Evolutionary conservation across 2,113 vertebrate genomes (phyloP).

Genomic region (Dunckerocampus dactyliophorus): DNA sequence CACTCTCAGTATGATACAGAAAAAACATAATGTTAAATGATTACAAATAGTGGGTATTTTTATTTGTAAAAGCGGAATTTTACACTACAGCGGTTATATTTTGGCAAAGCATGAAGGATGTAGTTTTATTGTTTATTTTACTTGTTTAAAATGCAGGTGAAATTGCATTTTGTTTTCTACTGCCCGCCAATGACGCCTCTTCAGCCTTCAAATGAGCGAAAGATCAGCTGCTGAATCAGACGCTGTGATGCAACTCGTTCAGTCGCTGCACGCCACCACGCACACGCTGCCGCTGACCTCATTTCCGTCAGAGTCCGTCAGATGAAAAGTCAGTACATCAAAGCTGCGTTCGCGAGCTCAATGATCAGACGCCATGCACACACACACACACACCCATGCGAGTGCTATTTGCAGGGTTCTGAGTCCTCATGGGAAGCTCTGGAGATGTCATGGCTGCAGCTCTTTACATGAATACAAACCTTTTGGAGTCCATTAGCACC

Average conservation of each 20-base stretch:
- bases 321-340: constrained; percentile 33
- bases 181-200: constrained; percentile 13
- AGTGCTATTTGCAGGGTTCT: background rate
- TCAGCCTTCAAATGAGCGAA: constrained; percentile 21
- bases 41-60: too few species aligned
- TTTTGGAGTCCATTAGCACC: constrained; percentile 42
- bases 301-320: background rate
- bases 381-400: background rate
- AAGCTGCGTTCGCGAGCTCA: constrained; percentile 6
- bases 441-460: constrained; percentile 17
- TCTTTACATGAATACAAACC: constrained; percentile 32
- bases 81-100: too few species aligned
- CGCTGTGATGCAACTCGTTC: constrained; percentile 41
- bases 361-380: constrained; percentile 9
- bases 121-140: too few species aligned
- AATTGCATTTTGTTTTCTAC: too few species aligned
- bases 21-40: too few species aligned
- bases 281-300: constrained; percentile 6
- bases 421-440: background rate
- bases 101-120: too few species aligned
- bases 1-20: too few species aligned
- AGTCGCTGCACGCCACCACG: constrained; percentile 14
- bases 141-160: background rate
- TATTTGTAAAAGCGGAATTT: too few species aligned
- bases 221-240: constrained; percentile 21